Evolutionary conservation across 30 jellyfish, hydroid and myxozoan species (phyloP), one percentile per base, ranked within the genome.

Genomic region (Hydractinia symbiolongicarpus): DNA sequence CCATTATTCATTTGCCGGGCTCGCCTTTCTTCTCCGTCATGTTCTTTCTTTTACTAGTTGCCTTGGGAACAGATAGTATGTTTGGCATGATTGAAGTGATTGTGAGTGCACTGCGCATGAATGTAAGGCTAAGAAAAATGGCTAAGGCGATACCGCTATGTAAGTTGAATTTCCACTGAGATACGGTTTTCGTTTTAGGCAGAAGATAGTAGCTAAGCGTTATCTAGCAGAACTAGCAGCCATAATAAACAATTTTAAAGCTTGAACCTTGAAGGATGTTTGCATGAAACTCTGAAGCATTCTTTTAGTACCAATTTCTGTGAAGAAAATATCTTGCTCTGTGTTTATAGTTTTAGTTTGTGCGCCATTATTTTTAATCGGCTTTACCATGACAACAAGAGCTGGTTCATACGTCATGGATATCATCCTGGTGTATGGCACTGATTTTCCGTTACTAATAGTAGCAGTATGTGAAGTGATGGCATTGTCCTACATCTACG

Each of bases 41-140:
- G 56, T 90, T 90, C 82, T 90, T 90, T 79, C 68, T 90, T 94
- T 83, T 90, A 94, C 76, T 90, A 69, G 89, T 90, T 30, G 81
- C 97, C 6, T 90, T 90, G 20, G 97, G 95, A 55, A 60, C 86
- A 62, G 95, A 89, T 78, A 85, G 95, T 72, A 77, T 82, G 88
- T 90, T 90, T 79, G 97, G 97, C n/a, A 76, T 67, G 62, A 72
- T 81, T 19, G 97, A 90, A 55, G 79, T 86, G 21, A 71, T 85
- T 9, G 90, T 81, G 76, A 90, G 88, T 79, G 79, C 96, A 4
- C 78, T 88, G 68, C 78, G 44, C 44, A 30, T 30, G 44, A 30
- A 30, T 30, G 44, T 30, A 2, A 30, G 44, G 44, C 44, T 30
- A 30, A 30, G 44, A 30, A 30, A 30, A 2, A 30, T 30, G 44